Conservation (phyloP, 2,113 vertebrate genomes). For the Asarcornis scutulata region DNA sequence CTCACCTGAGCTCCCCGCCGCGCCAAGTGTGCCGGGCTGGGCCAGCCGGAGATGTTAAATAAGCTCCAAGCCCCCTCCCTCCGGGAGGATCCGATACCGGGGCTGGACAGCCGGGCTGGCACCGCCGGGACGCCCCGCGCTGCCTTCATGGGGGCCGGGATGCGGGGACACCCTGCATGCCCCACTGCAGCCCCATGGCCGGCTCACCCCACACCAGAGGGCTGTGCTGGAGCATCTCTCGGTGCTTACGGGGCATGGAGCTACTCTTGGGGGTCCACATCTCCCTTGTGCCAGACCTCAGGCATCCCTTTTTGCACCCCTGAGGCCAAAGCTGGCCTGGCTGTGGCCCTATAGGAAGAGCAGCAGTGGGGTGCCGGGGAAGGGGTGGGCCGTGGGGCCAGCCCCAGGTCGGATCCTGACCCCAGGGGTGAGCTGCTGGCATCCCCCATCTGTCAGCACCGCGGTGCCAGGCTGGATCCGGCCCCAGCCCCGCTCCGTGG, state of each 20-base stretch:
- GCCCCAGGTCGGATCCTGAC: background rate
- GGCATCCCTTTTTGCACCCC: background rate
- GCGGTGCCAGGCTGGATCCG: background rate
- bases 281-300: background rate
- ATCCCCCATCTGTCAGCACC: constrained; percentile 29
- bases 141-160: background rate
- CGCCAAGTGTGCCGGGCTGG: background rate
- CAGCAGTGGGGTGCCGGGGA: rapidly evolving
- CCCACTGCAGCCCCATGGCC: background rate
- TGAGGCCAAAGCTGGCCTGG: background rate
- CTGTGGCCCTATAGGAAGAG: background rate
- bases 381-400: rapidly evolving
- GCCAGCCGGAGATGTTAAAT: constrained; percentile 20
- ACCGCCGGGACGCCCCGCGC: background rate
- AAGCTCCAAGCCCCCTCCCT: constrained; percentile 53
- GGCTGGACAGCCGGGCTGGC: constrained; percentile 32
- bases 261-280: rapidly evolving
- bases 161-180: rapidly evolving
- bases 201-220: rapidly evolving
- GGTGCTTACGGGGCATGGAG: background rate
- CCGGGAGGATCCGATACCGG: constrained; percentile 55
- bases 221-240: rapidly evolving
- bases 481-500: background rate
- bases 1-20: constrained; percentile 28
- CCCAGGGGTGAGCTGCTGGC: background rate